Conservation (phyloP, 2,888 invertebrate genomes). For the Dasysyrphus albostriatus region DNA sequence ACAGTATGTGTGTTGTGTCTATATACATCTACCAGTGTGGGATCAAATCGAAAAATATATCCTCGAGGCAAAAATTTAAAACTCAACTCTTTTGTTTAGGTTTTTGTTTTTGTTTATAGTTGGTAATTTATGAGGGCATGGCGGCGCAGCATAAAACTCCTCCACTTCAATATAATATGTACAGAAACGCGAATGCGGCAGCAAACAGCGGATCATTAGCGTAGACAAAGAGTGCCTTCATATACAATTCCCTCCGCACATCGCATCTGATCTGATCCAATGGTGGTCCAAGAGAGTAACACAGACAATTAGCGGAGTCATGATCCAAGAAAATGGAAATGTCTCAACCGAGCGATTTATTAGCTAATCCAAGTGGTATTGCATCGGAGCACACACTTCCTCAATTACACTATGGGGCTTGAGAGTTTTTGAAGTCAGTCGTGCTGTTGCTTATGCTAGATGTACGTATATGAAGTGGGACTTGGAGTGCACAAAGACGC, state of each 20-base stretch:
- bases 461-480: conserved; percentile 44
- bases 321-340: conserved; percentile 76
- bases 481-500: conserved; percentile 59
- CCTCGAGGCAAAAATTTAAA: conserved; percentile 57
- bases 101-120: conserved; percentile 31
- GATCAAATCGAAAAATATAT: conserved; percentile 68
- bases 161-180: conserved; percentile 46
- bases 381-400: conserved; percentile 74
- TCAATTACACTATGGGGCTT: conserved; percentile 62
- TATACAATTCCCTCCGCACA: conserved; percentile 2
- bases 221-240: conserved; percentile 72
- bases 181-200: conserved; percentile 25
- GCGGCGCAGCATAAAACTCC: conserved; percentile 48
- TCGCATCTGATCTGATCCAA: conserved; percentile 30
- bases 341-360: conserved; percentile 74
- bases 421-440: conserved; percentile 17
- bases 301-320: conserved; percentile 74
- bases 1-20: background rate
- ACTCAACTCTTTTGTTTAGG: background rate
- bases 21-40: conserved; percentile 50
- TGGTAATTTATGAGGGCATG: conserved; percentile 62
- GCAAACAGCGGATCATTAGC: conserved; percentile 70
- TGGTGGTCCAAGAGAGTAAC: conserved; percentile 63
- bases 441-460: conserved; percentile 24
- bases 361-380: conserved; percentile 76